These are phyloP conservation scores for Ceriagrion tenellum DNA, from an alignment of 2,888 invertebrate species.

Conservation along the genomic window DNA sequence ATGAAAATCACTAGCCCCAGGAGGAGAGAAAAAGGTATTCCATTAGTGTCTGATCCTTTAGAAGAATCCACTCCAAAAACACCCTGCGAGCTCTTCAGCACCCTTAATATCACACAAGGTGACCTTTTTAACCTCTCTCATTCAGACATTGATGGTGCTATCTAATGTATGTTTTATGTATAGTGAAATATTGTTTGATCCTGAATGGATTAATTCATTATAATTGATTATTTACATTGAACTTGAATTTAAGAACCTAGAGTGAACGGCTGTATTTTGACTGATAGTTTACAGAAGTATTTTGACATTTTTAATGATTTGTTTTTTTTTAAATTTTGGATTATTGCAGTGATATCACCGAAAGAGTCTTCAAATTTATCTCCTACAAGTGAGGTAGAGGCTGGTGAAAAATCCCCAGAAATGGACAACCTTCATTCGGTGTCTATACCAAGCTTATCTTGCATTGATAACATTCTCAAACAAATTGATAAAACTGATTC, in stretches of 20 bases:
- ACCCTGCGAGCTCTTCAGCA: not conserved
- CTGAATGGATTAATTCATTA: too few relatives aligned
- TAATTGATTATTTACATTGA: too few relatives aligned
- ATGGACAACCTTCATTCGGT: not conserved
- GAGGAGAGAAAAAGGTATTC: not conserved
- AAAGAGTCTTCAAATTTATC: not conserved
- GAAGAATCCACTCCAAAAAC: not conserved
- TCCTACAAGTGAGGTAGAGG: not conserved
- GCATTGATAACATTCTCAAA: slow-evolving; percentile 43
- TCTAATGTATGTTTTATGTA: too few relatives aligned
- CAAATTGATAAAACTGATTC: slow-evolving; percentile 41
- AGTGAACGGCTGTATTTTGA: too few relatives aligned
- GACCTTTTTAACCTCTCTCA: not conserved
- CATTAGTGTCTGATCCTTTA: slow-evolving; percentile 22
- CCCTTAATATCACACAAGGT: slow-evolving; percentile 45
- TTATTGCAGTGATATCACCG: slow-evolving; percentile 15
- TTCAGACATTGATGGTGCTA: too few relatives aligned
- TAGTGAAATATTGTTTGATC: too few relatives aligned
- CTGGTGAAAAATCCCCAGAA: not conserved
- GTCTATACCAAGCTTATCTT: slow-evolving; percentile 20
- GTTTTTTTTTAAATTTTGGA: not conserved
- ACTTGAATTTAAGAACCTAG: too few relatives aligned
- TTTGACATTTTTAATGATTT: not conserved
- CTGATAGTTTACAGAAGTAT: not conserved
- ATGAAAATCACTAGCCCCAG: slow-evolving; percentile 50